Evolutionary conservation across 92 coral and sea anemone species (phyloP).

Genomic region (Hydrozoanthus gracilis): DNA sequence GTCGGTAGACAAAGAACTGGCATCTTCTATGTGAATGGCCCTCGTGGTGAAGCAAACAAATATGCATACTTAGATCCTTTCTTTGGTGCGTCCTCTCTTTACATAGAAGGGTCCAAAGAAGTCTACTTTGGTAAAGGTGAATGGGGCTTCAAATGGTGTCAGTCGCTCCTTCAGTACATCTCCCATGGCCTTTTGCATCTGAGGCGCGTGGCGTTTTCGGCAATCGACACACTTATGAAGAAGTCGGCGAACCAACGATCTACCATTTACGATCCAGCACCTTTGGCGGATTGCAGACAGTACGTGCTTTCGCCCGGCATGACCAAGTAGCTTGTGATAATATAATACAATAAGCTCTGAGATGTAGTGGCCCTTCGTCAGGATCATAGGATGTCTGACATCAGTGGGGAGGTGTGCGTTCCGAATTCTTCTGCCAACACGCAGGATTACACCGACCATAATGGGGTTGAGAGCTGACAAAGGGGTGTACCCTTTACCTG

Average conservation of each 20-base stretch:
- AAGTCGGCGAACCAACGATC: neutral
- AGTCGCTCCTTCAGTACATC: conserved; percentile 52
- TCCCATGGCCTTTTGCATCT: conserved; percentile 47
- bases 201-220: neutral
- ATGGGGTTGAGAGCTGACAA: no score
- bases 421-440: neutral
- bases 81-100: conserved; percentile 55
- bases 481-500: no score
- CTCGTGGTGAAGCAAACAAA: conserved; percentile 63
- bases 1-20: conserved; percentile 67
- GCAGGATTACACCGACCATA: no score
- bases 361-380: neutral
- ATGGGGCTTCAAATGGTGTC: neutral
- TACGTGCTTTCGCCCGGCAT: neutral
- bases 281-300: neutral
- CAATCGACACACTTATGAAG: neutral
- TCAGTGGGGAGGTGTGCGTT: neutral
- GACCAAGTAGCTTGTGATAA: neutral
- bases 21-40: conserved; percentile 70
- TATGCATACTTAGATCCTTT: conserved; percentile 65
- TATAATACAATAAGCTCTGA: neutral
- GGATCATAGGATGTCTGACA: neutral
- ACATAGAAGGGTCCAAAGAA: conserved; percentile 58
- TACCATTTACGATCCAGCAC: neutral
- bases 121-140: no score